These are phyloP conservation scores for Drosophila albomicans DNA, from an alignment of 1,140 invertebrate genomes.

Conservation along the genomic window DNA sequence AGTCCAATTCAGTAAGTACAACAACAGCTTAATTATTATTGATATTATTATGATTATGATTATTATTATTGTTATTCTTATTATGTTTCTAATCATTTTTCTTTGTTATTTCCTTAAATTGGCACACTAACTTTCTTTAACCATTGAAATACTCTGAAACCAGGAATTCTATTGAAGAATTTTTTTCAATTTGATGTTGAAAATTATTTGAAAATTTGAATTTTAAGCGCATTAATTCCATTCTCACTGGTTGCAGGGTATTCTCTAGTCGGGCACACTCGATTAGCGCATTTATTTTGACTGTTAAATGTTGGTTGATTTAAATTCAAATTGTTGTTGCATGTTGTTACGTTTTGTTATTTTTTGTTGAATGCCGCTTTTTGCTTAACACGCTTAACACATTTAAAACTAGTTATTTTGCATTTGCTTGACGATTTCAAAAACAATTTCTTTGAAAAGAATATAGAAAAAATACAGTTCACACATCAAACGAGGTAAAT, in stretches of 20 bases:
- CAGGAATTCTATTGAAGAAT: background rate
- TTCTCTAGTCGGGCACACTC: background rate
- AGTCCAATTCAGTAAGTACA: slow-evolving; percentile 80
- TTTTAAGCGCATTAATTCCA: background rate
- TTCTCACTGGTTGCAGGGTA: slow-evolving; percentile 4
- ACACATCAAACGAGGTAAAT: slow-evolving; percentile 49
- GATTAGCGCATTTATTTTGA: slow-evolving; percentile 5
- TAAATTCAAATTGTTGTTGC: slow-evolving; percentile 32
- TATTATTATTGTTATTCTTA: slow-evolving; percentile 48
- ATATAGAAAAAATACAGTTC: slow-evolving; percentile 8
- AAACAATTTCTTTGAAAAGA: slow-evolving; percentile 2
- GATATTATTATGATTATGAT: slow-evolving; percentile 37
- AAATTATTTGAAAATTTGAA: too few species aligned
- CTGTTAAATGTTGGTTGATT: slow-evolving; percentile 35
- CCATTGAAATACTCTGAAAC: background rate
- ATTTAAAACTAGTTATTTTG: background rate
- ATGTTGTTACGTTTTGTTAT: slow-evolving; percentile 3
- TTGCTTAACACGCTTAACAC: slow-evolving; percentile 12
- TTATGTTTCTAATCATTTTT: slow-evolving; percentile 39
- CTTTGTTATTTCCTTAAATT: slow-evolving; percentile 25
- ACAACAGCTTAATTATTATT: slow-evolving; percentile 56
- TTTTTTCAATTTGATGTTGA: too few species aligned
- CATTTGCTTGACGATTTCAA: slow-evolving; percentile 7
- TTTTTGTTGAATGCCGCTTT: slow-evolving; percentile 22
- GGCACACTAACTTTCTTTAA: slow-evolving; percentile 18